Evolutionary conservation across 2,888 invertebrate species (phyloP).

Genomic region (Acanthoscelides obtectus): DNA sequence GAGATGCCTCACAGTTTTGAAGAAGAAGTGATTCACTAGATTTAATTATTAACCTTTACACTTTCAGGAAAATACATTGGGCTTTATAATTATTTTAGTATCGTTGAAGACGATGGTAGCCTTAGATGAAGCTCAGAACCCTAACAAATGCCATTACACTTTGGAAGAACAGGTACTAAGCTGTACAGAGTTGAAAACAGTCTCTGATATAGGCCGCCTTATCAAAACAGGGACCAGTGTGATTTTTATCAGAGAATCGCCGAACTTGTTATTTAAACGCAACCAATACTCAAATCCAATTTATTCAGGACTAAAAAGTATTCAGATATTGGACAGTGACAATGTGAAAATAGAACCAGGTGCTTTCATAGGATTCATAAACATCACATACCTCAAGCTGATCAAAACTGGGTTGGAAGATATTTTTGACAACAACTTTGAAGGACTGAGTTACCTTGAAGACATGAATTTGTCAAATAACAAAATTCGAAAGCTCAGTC

Average conservation of each 20-base stretch:
- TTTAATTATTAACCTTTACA: neutral
- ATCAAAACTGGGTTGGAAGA: neutral
- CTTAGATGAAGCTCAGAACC: neutral
- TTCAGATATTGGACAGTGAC: neutral
- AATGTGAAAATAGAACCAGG: neutral
- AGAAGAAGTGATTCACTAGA: too few species aligned
- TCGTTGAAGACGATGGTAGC: neutral
- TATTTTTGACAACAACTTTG: neutral
- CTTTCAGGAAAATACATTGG: neutral
- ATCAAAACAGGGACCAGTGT: neutral
- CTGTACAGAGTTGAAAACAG: neutral
- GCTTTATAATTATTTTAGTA: neutral
- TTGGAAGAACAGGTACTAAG: neutral
- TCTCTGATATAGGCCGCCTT: neutral
- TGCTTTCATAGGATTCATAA: neutral
- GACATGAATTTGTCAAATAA: neutral
- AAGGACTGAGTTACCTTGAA: neutral
- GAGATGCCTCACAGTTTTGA: too few species aligned
- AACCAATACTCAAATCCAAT: neutral
- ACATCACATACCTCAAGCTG: neutral
- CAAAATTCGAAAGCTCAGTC: neutral
- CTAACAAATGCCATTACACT: neutral
- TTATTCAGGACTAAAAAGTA: neutral
- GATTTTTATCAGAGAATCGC: neutral
- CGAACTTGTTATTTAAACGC: neutral